phyloP scores from a whole-genome alignment of 1,140 invertebrate genomes.

The Tetramorium alpestre region DNA sequence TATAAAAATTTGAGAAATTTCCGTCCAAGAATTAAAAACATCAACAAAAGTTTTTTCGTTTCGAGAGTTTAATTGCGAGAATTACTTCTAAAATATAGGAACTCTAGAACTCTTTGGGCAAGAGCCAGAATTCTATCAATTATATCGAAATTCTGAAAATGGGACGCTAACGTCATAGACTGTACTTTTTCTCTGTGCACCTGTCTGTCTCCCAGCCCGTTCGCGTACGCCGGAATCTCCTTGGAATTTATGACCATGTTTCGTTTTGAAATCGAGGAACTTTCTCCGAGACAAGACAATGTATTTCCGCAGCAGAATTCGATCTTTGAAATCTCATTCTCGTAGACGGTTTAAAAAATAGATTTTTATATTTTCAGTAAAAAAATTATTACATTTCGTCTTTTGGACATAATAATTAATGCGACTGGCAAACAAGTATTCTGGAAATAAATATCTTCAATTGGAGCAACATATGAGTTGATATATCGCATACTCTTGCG shows the following conservation, averaged over 20 bases:
- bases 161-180: neutral
- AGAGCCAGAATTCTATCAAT: neutral
- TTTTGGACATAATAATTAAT: neutral
- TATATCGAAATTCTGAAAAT: conserved; percentile 5
- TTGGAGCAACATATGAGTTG: neutral
- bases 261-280: conserved; percentile 52
- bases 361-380: neutral
- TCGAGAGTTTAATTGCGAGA: neutral
- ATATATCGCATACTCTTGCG: neutral
- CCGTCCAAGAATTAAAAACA: neutral
- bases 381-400: neutral
- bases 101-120: neutral
- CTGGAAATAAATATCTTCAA: neutral
- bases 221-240: neutral
- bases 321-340: neutral
- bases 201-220: neutral
- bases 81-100: neutral
- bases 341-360: neutral
- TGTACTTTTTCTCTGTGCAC: conserved; percentile 22
- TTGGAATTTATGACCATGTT: conserved; percentile 55
- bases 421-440: neutral
- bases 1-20: neutral
- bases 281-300: conserved; percentile 50
- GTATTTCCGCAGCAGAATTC: neutral
- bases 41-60: neutral